phyloP scores from a whole-genome alignment of 2,113 vertebrate species.

The Strix uralensis region DNA sequence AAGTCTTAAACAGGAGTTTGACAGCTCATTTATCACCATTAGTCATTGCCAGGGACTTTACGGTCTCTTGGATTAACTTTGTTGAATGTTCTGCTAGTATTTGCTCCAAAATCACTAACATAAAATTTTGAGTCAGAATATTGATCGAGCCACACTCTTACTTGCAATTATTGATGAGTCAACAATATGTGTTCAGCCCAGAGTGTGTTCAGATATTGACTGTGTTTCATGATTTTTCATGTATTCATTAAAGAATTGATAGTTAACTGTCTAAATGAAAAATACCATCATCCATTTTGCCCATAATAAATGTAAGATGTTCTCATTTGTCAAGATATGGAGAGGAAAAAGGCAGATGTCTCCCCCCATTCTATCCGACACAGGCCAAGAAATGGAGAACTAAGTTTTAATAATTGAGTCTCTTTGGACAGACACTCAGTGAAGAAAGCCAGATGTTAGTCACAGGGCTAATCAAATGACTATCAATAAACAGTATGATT shows the following conservation, averaged over 20 bases:
- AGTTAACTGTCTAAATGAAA: background rate
- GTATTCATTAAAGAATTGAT: background rate
- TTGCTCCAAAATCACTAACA: background rate
- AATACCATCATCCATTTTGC: background rate
- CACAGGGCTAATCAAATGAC: background rate
- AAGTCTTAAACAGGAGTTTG: background rate
- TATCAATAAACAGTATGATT: background rate
- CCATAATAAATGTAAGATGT: background rate
- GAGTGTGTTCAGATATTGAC: background rate
- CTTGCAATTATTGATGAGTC: background rate
- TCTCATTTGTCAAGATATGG: background rate
- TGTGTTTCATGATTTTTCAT: background rate
- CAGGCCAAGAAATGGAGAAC: background rate
- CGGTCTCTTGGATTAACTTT: background rate
- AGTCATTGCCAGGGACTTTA: background rate
- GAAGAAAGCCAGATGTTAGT: background rate
- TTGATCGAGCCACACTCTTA: background rate
- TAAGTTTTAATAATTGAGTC: background rate
- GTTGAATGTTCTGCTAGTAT: background rate
- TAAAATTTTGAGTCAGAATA: background rate
- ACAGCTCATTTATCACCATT: background rate
- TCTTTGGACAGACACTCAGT: background rate
- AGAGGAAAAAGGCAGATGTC: background rate
- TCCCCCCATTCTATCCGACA: background rate
- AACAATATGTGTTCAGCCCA: fast-evolving